Evolutionary conservation across 2,888 invertebrate species (phyloP).

Genomic region (Romanomermis culicivorax): DNA sequence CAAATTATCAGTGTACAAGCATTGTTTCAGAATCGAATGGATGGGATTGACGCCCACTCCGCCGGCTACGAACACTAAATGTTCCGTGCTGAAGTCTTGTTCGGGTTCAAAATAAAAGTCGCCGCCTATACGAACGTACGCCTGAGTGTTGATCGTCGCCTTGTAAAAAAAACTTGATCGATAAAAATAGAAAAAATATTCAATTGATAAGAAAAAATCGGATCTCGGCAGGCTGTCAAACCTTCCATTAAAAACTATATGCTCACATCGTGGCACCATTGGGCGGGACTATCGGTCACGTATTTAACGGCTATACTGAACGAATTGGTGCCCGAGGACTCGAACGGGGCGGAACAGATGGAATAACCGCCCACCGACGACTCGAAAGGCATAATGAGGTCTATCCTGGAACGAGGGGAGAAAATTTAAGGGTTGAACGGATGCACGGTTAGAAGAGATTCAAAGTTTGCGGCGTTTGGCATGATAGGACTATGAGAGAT

Average conservation of each 20-base stretch:
- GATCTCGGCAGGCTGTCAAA: too few relatives aligned
- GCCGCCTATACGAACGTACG: slow-evolving; percentile 31
- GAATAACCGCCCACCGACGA: slow-evolving; percentile 32
- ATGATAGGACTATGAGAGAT: too few relatives aligned
- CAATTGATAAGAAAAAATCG: too few relatives aligned
- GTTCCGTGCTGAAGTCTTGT: slow-evolving; percentile 9
- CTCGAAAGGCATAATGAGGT: background rate
- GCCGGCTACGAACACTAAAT: slow-evolving; percentile 32
- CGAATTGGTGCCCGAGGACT: slow-evolving; percentile 19
- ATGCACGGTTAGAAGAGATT: too few relatives aligned
- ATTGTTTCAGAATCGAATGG: slow-evolving; percentile 29
- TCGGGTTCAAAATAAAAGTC: slow-evolving; percentile 29
- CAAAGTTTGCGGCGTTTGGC: too few relatives aligned
- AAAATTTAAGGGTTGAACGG: too few relatives aligned
- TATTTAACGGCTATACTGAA: slow-evolving; percentile 31
- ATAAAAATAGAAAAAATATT: too few relatives aligned
- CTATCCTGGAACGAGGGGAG: background rate
- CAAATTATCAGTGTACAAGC: slow-evolving; percentile 17
- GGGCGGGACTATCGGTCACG: slow-evolving; percentile 31
- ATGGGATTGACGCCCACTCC: slow-evolving; percentile 36
- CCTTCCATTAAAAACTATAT: too few relatives aligned
- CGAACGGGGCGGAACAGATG: slow-evolving; percentile 30
- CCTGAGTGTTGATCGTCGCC: slow-evolving; percentile 24
- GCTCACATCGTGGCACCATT: slow-evolving; percentile 32
- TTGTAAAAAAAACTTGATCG: too few relatives aligned